These are phyloP conservation scores for Phyllopteryx taeniolatus DNA, from an alignment of 2,113 vertebrate genomes.

Conservation along the genomic window DNA sequence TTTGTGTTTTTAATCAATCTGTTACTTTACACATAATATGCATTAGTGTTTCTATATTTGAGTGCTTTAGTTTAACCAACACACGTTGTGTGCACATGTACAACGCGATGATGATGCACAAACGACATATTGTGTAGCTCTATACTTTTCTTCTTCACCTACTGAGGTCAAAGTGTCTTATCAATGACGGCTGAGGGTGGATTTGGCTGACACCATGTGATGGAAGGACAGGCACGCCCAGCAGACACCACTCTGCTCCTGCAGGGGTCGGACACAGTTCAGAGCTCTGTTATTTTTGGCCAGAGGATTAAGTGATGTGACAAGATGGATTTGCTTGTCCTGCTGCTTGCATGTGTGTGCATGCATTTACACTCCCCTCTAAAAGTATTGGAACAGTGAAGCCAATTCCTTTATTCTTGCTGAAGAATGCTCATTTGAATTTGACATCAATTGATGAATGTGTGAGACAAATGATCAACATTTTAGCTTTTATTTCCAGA, in stretches of 20 bases:
- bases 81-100: no score
- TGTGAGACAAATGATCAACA: background rate
- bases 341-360: constrained; percentile 13
- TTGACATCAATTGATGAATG: background rate
- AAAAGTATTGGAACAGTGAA: background rate
- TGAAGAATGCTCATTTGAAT: background rate
- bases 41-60: no score
- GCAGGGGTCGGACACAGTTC: constrained; percentile 53
- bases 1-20: no score
- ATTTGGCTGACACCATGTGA: constrained; percentile 43
- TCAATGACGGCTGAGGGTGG: constrained; percentile 5
- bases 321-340: constrained; percentile 61
- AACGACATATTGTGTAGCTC: no score
- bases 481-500: background rate
- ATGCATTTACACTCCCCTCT: background rate
- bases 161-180: constrained; percentile 18
- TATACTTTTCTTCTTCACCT: background rate
- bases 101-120: no score
- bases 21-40: no score
- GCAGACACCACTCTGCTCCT: constrained; percentile 44
- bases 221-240: constrained; percentile 41
- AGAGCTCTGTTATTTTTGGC: constrained; percentile 65
- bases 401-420: background rate
- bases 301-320: constrained; percentile 65
- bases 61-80: no score